Evolutionary conservation across 2,888 invertebrate genomes (phyloP).

Genomic region (Dromius quadrimaculatus): DNA sequence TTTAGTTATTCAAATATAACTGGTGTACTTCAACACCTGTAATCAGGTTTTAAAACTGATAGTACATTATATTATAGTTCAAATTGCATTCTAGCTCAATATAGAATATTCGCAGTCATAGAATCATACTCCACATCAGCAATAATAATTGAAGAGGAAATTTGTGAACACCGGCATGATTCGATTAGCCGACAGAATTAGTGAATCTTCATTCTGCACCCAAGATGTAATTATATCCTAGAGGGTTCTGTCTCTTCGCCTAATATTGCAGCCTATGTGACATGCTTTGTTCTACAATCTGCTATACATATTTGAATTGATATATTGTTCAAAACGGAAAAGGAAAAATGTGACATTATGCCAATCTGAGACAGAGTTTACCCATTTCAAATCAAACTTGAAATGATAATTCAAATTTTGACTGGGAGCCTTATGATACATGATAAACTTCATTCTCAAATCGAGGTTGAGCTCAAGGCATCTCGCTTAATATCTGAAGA

Average conservation of each 20-base stretch:
- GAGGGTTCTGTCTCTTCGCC: neutral
- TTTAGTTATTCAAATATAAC: too few relatives aligned
- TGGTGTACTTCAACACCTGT: slow-evolving; percentile 14
- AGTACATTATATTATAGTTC: slow-evolving; percentile 38
- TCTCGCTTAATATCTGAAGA: too few relatives aligned
- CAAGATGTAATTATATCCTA: too few relatives aligned
- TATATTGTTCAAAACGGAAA: neutral
- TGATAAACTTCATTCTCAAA: too few relatives aligned
- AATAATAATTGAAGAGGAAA: slow-evolving; percentile 44
- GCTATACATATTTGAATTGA: neutral
- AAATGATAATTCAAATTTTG: too few relatives aligned
- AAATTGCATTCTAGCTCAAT: slow-evolving; percentile 13
- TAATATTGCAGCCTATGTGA: neutral
- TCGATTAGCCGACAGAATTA: slow-evolving; percentile 44
- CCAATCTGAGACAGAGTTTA: too few relatives aligned
- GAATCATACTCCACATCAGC: slow-evolving; percentile 41
- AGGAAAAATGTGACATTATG: too few relatives aligned
- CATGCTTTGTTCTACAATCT: slow-evolving; percentile 1
- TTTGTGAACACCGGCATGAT: slow-evolving; percentile 46
- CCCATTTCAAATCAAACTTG: too few relatives aligned
- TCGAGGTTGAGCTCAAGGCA: too few relatives aligned
- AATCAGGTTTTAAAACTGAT: slow-evolving; percentile 27
- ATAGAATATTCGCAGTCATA: neutral
- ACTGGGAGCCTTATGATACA: too few relatives aligned
- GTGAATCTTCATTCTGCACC: too few relatives aligned